Percentiles rank a stretch among this genome's conserved stretches.
phyloP scores from a whole-genome alignment of 2,888 invertebrate species.

The Mythimna impura region DNA sequence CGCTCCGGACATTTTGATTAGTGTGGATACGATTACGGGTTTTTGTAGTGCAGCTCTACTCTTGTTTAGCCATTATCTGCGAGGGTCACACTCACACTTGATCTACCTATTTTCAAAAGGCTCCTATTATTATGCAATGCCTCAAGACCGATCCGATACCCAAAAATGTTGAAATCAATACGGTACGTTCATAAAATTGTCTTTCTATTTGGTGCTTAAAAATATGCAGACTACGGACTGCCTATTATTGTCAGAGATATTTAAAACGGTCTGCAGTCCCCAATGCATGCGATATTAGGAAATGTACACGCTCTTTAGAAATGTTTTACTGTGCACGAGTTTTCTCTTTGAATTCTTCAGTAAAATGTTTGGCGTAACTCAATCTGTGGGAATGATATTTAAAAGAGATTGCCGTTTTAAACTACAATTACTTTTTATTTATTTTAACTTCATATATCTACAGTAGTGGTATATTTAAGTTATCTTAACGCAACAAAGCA shows the following conservation, averaged over 20 bases:
- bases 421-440: neutral
- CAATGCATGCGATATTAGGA: slow-evolving; percentile 8
- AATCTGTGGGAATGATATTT: slow-evolving; percentile 4
- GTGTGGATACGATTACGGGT: no score
- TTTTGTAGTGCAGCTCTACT: neutral
- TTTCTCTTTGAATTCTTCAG: slow-evolving; percentile 2
- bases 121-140: neutral
- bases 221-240: slow-evolving; percentile 9
- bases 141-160: neutral
- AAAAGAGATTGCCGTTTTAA: slow-evolving; percentile 16
- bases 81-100: neutral
- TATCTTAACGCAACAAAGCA: neutral
- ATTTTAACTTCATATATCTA: neutral
- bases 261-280: neutral
- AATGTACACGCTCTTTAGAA: slow-evolving; percentile 32
- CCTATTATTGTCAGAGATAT: slow-evolving; percentile 24
- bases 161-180: neutral
- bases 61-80: neutral
- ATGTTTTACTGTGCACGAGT: slow-evolving; percentile 11
- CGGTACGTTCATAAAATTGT: slow-evolving; percentile 12
- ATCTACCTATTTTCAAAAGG: neutral
- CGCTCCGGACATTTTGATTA: no score
- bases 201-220: neutral
- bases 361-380: slow-evolving; percentile 15
- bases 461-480: no score